Evolutionary conservation across 1,140 invertebrate genomes (phyloP).

Genomic region (Danaus plexippus): DNA sequence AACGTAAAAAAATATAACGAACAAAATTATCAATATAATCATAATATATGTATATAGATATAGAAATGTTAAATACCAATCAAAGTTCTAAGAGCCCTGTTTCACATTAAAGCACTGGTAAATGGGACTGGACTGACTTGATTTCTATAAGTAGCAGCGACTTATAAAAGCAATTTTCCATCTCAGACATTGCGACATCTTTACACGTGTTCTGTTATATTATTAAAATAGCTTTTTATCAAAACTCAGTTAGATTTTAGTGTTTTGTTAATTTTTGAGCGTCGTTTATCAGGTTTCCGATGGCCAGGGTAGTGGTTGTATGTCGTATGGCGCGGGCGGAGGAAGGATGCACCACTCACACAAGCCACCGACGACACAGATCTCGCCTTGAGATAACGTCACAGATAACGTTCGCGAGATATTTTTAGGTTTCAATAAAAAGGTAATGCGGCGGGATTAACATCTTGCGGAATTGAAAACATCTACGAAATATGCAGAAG

Average conservation of each 20-base stretch:
- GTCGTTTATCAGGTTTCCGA: conserved; percentile 5
- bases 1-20: conserved; percentile 3
- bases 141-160: conserved; percentile 10
- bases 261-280: conserved; percentile 5
- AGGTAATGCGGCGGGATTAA: conserved; percentile 43
- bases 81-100: too few species aligned
- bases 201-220: too few species aligned
- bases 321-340: conserved; percentile 4
- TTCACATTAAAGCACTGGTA: too few species aligned
- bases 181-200: too few species aligned
- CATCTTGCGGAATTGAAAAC: conserved; percentile 24
- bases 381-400: conserved; percentile 68
- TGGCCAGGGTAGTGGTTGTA: conserved; percentile 2
- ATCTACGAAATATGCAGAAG: neutral
- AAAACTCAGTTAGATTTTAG: neutral
- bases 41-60: too few species aligned
- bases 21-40: conserved; percentile 5
- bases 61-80: too few species aligned
- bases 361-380: conserved; percentile 34
- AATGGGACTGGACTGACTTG: conserved; percentile 13
- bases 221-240: too few species aligned
- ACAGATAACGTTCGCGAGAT: conserved; percentile 59
- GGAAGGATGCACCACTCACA: conserved; percentile 17
- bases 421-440: conserved; percentile 69
- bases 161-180: too few species aligned